phyloP scores from a whole-genome alignment of 2,113 vertebrate species.

The Paraplagusia blochii region DNA sequence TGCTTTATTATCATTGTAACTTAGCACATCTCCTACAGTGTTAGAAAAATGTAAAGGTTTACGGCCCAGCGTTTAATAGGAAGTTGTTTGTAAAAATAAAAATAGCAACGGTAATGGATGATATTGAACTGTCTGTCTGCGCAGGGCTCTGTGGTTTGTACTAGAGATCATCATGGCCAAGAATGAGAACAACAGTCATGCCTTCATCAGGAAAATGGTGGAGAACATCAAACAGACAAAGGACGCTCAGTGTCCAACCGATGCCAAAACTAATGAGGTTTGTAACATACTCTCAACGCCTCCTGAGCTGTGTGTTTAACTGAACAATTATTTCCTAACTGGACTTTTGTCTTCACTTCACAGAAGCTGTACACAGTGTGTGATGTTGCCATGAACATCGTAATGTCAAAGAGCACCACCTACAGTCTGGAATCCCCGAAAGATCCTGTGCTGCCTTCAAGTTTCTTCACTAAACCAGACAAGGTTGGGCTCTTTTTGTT shows the following conservation, averaged over 20 bases:
- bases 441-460: conserved; percentile 92
- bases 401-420: conserved; percentile 98
- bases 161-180: conserved; percentile 98
- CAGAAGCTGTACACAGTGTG: conserved; percentile 98
- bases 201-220: conserved; percentile 99
- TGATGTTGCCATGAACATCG: conserved; percentile 98
- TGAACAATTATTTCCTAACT: not conserved
- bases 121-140: conserved; percentile 11
- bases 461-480: conserved; percentile 96
- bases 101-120: not conserved
- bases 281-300: too few relatives aligned
- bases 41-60: not conserved
- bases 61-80: not conserved
- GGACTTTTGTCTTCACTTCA: conserved; percentile 8
- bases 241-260: conserved; percentile 90
- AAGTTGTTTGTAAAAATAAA: not conserved
- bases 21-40: not conserved
- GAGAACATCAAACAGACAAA: conserved; percentile 99
- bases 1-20: too few relatives aligned
- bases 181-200: conserved; percentile 99
- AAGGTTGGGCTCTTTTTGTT: conserved; percentile 77
- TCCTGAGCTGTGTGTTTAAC: not conserved
- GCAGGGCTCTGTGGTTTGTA: conserved; percentile 96
- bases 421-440: conserved; percentile 99
- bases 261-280: conserved; percentile 96